Percentiles rank a stretch among this genome's conserved stretches.
Conservation (phyloP, 2,888 invertebrate genomes). For the Cremastinae sp. region DNA sequence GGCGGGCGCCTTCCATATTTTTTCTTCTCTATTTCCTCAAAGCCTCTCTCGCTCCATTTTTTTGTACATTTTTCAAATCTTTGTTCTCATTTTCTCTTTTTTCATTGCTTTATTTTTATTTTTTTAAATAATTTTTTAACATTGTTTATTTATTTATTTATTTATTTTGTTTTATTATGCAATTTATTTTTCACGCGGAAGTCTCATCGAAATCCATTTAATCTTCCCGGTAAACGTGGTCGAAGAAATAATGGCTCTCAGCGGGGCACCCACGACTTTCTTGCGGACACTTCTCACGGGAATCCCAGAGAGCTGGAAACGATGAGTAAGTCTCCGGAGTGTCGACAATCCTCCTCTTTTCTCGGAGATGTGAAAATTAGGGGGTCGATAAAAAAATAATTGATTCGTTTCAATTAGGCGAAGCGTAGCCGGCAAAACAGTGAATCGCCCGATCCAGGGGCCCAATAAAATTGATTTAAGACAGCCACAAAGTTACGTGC, state of each 20-base stretch:
- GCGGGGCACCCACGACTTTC: constrained; percentile 46
- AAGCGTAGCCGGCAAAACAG: constrained; percentile 7
- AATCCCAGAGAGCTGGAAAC: constrained; percentile 34
- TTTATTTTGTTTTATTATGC: constrained; percentile 18
- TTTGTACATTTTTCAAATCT: constrained; percentile 3
- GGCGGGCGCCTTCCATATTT: constrained; percentile 37
- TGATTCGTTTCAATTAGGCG: constrained; percentile 38
- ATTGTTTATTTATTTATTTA: constrained; percentile 4
- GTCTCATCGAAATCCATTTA: constrained; percentile 73
- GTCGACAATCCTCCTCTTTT: constrained; percentile 32
- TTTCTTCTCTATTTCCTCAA: constrained; percentile 13
- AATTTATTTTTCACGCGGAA: constrained; percentile 28
- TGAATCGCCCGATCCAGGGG: constrained; percentile 3
- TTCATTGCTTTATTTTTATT: constrained; percentile 15
- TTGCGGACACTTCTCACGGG: constrained; percentile 31
- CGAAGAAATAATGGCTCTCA: constrained; percentile 51
- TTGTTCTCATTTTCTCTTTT: constrained; percentile 18
- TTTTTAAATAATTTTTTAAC: constrained; percentile 18
- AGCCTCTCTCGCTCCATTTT: constrained; percentile 16
- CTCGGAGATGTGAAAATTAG: not conserved
- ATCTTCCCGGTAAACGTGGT: constrained; percentile 50
- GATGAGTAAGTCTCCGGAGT: constrained; percentile 45
- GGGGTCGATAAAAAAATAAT: constrained; percentile 7
- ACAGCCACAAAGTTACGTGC: not conserved
- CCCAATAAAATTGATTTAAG: constrained; percentile 10